Conservation (phyloP, 2,888 invertebrate genomes). For the Balanococcus diminutus region DNA sequence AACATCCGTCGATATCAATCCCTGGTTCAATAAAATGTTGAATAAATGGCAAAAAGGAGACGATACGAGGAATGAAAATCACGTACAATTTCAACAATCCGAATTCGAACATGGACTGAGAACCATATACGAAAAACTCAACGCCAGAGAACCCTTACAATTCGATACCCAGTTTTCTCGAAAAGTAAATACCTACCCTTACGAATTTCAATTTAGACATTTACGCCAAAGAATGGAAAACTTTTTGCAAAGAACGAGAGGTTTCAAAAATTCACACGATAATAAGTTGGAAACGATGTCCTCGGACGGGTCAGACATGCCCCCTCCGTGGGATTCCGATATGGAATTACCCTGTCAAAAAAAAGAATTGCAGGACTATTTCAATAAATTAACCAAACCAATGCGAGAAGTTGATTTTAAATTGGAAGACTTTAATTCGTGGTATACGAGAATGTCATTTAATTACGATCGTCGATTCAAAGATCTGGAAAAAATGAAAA, state of each 20-base stretch:
- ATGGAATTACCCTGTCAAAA: not conserved
- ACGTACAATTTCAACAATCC: not conserved
- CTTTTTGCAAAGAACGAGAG: not conserved
- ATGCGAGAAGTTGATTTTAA: not conserved
- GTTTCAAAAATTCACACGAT: not conserved
- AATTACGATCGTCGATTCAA: not conserved
- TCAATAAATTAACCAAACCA: not conserved
- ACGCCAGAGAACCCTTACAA: not conserved
- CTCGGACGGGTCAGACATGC: not conserved
- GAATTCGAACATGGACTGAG: not conserved
- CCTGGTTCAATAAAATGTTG: not conserved
- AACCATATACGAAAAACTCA: not conserved
- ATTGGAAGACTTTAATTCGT: not conserved
- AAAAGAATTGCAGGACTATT: not conserved
- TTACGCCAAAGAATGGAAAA: not conserved
- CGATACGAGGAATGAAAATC: not conserved
- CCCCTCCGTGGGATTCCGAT: not conserved
- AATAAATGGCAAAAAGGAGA: not conserved
- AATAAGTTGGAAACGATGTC: not conserved
- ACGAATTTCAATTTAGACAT: not conserved
- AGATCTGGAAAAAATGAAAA: not conserved
- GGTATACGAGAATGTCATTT: not conserved
- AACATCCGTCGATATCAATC: not conserved
- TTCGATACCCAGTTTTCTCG: not conserved
- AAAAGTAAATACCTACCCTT: not conserved